These are phyloP conservation scores for human (Homo sapiens) DNA, from an alignment of 2,113 vertebrate genomes.

Conservation along the genomic window DNA sequence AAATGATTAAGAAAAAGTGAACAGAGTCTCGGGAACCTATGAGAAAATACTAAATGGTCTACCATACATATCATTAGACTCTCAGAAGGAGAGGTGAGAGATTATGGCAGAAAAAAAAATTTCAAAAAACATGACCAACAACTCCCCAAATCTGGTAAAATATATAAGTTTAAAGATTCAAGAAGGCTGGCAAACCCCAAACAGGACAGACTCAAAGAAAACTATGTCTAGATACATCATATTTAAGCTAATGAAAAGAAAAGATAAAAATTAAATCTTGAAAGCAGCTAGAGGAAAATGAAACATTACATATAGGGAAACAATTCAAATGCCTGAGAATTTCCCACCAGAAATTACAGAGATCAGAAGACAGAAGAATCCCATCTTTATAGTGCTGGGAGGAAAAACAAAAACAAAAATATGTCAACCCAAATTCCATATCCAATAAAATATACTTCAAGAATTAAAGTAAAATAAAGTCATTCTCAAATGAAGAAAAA, in stretches of 20 bases:
- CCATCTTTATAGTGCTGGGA: background rate
- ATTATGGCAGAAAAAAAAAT: background rate
- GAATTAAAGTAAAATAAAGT: background rate
- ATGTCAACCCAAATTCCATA: background rate
- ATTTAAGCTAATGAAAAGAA: constrained; percentile 15
- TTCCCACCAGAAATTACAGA: background rate
- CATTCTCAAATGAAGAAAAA: constrained; percentile 17
- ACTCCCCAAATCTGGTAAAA: background rate
- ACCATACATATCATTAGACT: background rate
- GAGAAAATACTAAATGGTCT: background rate
- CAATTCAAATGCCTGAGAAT: background rate
- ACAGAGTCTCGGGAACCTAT: background rate
- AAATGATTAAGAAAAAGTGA: background rate
- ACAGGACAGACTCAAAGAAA: background rate
- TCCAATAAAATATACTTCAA: constrained; percentile 2
- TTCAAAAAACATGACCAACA: background rate
- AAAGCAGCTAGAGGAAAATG: constrained; percentile 31
- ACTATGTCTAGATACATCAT: background rate
- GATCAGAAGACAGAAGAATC: background rate
- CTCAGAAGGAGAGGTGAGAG: background rate
- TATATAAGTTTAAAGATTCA: background rate
- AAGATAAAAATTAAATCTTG: background rate
- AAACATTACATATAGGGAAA: background rate
- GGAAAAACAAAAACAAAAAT: background rate
- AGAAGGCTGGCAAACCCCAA: background rate